Base-by-base conservation (phyloP, 2,888 invertebrate species). In the Calephelis perditalis region DNA sequence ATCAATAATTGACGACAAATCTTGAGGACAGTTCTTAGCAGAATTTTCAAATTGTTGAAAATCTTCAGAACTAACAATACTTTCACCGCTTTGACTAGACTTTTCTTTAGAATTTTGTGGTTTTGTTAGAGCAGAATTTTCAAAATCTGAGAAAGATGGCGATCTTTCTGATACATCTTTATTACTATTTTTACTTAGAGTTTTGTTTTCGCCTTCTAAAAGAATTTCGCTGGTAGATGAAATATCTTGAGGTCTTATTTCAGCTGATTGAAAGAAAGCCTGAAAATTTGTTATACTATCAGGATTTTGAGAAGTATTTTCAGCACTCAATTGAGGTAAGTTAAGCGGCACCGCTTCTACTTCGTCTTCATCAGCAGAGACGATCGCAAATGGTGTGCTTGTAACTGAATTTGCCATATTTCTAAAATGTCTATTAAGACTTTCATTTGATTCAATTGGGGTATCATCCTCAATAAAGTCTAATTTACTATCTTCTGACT, bases 41-140 rank as follows among this genome's bases (percentile, higher is more conserved):
- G 80, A 86, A 62, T 70, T 80, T 67, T 84, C 80, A 63, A 88
- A 88, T 40, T 73, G 73, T 37, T 71, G 71, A 71, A 87, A 87
- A 64, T 81, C 86, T 63, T 81, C 83, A 5, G 82, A 81, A 68
- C 72, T 80, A n/a, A 73, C 71, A 35, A 76, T 75, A 59, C 77
- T 82, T 64, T 79, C 81, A 40, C 73, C 62, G 63, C 77, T 81
- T 66, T 78, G 81, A 77, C 77, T 79, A 74, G 79, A 79, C 59
- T 73, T 77, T 43, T 79, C 75, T 56, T 67, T 74, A 8, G 76
- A 73, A 57, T 72, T 67, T 68, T 86, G 86, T 0, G 84, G 80
- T 69, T 82, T 84, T 26, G 68, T 61, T 2, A 71, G 62, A 3
- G 78, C 86, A 0, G 85, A 85, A 60, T 72, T 74, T 68, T 84